Percentiles rank a stretch among this genome's conserved stretches.
Conservation (phyloP, 1,140 invertebrate genomes). For the Trypoxylus dichotomus region DNA sequence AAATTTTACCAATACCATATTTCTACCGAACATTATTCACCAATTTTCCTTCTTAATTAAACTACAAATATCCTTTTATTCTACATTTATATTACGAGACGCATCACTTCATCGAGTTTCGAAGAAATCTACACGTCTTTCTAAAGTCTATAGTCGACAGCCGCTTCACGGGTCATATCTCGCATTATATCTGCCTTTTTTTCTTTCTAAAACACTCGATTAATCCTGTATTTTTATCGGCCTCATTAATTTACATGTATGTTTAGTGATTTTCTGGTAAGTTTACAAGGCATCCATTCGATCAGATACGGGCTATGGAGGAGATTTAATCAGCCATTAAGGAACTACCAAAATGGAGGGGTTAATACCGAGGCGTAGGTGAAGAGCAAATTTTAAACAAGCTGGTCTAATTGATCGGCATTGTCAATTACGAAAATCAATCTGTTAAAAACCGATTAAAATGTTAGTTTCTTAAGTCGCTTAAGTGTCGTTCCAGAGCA, state of each 20-base stretch:
- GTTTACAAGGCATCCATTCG: background rate
- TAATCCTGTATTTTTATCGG: background rate
- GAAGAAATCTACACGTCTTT: background rate
- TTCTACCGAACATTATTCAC: too few species aligned
- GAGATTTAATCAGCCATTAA: background rate
- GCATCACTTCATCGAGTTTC: background rate
- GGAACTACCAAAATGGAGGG: background rate
- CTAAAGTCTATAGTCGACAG: background rate
- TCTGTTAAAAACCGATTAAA: too few species aligned
- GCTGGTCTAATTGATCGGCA: too few species aligned
- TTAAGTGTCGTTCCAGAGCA: too few species aligned
- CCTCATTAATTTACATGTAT: conserved; percentile 7
- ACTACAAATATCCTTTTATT: too few species aligned
- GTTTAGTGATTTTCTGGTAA: conserved; percentile 11
- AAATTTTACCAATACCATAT: too few species aligned
- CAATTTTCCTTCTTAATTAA: too few species aligned
- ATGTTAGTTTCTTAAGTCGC: too few species aligned
- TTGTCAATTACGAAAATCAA: too few species aligned
- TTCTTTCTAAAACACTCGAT: background rate
- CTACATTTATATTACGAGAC: too few species aligned
- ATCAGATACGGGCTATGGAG: background rate
- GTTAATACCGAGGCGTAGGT: too few species aligned
- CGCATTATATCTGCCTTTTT: background rate
- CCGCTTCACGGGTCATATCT: background rate
- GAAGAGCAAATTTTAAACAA: too few species aligned